Percentiles rank a stretch among this genome's conserved stretches.
These are phyloP conservation scores for Echeneis naucrates DNA, from an alignment of 2,797 vertebrate species.

Conservation along the genomic window DNA sequence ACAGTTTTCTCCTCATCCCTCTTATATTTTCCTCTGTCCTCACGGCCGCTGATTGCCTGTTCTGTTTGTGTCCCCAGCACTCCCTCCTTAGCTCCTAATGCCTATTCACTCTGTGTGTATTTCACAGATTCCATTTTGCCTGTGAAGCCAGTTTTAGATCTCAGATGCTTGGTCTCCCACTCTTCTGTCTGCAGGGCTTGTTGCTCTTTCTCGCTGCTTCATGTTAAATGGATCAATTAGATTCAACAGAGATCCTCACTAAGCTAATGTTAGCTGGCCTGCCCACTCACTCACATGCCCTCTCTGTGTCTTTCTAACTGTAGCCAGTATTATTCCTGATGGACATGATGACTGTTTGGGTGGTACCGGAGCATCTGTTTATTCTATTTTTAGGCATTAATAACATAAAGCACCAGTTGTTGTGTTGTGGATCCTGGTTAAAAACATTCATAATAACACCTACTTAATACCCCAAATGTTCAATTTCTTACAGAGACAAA, in stretches of 20 bases:
- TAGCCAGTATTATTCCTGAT: slow-evolving; percentile 50
- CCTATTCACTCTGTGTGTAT: slow-evolving; percentile 12
- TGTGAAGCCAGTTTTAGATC: slow-evolving; percentile 25
- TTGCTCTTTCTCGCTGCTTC: slow-evolving; percentile 28
- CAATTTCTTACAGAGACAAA: slow-evolving; percentile 26
- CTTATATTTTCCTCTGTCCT: neutral
- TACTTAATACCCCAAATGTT: too few relatives aligned
- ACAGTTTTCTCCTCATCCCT: neutral
- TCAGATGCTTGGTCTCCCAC: slow-evolving; percentile 13
- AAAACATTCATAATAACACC: slow-evolving; percentile 34
- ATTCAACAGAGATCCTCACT: slow-evolving; percentile 61
- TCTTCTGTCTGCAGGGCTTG: slow-evolving; percentile 19
- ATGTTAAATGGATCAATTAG: slow-evolving; percentile 71
- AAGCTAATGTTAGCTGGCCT: slow-evolving; percentile 58
- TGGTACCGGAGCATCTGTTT: slow-evolving; percentile 66
- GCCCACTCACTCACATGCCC: slow-evolving; percentile 53
- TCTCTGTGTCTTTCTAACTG: slow-evolving; percentile 54
- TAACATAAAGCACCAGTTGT: slow-evolving; percentile 51
- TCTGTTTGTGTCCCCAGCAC: slow-evolving; percentile 11
- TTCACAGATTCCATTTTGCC: slow-evolving; percentile 21
- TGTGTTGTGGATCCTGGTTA: slow-evolving; percentile 45
- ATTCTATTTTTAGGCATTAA: slow-evolving; percentile 69
- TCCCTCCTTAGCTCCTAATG: slow-evolving; percentile 9
- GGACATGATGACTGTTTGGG: slow-evolving; percentile 43
- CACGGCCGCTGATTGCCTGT: neutral